Base-by-base conservation (phyloP, 2,113 vertebrate genomes). In the Kryptolebias marmoratus region DNA sequence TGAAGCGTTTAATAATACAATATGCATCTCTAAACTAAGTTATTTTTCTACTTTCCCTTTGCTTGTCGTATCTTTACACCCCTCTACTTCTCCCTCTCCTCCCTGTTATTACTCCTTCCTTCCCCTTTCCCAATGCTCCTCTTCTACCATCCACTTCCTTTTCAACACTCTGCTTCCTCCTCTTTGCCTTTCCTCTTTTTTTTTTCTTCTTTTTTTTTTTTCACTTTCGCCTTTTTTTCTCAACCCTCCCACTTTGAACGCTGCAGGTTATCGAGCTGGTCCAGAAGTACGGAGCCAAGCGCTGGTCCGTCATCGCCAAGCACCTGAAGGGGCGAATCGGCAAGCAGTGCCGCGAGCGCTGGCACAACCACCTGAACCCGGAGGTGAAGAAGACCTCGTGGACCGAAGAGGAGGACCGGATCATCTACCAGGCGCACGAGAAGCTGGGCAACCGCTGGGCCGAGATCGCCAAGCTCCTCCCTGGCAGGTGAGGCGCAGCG, bases 371-470 rank as follows among this genome's bases (percentile, higher is more conserved):
- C 90, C 93, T 99, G 91, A 99, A 99, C 93, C 98, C 98, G 60
- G 97, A 99, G 95, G 98, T 99, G 90, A 99, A 99, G 93, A 99
- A 99, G 95, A 99, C 98, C 60, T 99, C 97, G 68, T 99, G 98
- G 98, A 99, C 98, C 9, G 97, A 99, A 93, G 97, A 99, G 90
- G 98, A 99, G 93, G 98, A 99, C 92, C 94, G 95, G 79, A 97
- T 99, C 92, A 99, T 99, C 94, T 99, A 98, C 94, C 96, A 99
- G 91, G 98, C 98, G 54, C 98, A 99, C 81, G 98, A 99, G 92
- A 97, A 96, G 73, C 95, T 99, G 90, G 98, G 98, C 86, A 99
- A 99, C 94, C 97, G 98, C 92, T 99, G 98, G 98, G 98, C 98
- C 44, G 97, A 99, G 91, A 99, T 99, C 75, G 98, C 98, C 70